Percentiles rank a stretch among this genome's conserved stretches.
These are phyloP conservation scores for Thymelicus acteon DNA, from an alignment of 2,888 invertebrate species.

Conservation along the genomic window DNA sequence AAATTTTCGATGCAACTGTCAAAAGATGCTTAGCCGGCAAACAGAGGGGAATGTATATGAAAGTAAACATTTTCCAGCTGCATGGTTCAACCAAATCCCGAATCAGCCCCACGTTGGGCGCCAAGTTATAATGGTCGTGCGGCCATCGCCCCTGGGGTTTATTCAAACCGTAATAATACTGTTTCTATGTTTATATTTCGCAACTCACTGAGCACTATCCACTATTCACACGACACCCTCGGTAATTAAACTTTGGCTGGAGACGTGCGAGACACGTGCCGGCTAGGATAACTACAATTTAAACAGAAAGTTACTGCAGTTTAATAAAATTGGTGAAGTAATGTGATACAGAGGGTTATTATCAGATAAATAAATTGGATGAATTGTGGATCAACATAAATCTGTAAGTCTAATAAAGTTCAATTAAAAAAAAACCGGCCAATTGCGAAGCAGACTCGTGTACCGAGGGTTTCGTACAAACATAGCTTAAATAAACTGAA, in stretches of 20 bases:
- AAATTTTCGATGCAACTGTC: constrained; percentile 10
- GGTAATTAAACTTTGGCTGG: constrained; percentile 14
- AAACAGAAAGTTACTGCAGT: constrained; percentile 18
- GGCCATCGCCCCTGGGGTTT: constrained; percentile 44
- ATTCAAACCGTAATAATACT: constrained; percentile 51
- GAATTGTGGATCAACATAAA: too few relatives aligned
- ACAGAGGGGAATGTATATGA: constrained; percentile 49
- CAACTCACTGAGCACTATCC: constrained; percentile 53
- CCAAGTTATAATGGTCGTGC: constrained; percentile 48
- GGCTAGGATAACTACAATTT: constrained; percentile 21
- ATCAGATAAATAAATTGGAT: too few relatives aligned
- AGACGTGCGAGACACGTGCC: constrained; percentile 40
- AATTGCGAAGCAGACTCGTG: too few relatives aligned
- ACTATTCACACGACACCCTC: constrained; percentile 20
- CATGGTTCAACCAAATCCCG: neutral
- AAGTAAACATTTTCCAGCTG: constrained; percentile 35
- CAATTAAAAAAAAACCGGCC: too few relatives aligned
- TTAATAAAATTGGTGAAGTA: constrained; percentile 14
- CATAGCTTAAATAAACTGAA: too few relatives aligned
- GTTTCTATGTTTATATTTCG: constrained; percentile 63
- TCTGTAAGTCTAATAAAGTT: too few relatives aligned
- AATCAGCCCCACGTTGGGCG: constrained; percentile 52
- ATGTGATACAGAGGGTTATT: constrained; percentile 11
- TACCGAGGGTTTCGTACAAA: too few relatives aligned
- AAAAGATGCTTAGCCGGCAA: constrained; percentile 49